phyloP scores from a whole-genome alignment of 2,113 vertebrate genomes.

The Halcyon malimbica region DNA sequence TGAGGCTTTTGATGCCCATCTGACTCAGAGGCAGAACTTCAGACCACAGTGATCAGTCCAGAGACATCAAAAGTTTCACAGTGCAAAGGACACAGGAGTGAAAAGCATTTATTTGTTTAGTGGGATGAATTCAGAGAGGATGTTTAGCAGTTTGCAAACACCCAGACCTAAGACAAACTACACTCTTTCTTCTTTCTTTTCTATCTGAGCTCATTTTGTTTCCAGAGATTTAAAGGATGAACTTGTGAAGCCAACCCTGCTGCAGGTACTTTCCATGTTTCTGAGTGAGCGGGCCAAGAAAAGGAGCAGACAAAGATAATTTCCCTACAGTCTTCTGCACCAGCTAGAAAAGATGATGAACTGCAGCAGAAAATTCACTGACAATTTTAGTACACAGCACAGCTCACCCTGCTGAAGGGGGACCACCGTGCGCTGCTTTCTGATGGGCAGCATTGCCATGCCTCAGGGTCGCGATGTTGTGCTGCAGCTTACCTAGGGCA shows the following conservation, averaged over 20 bases:
- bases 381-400: background rate
- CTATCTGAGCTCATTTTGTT: background rate
- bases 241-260: background rate
- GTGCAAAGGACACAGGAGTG: background rate
- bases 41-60: background rate
- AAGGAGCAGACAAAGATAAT: background rate
- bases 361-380: background rate
- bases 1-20: background rate
- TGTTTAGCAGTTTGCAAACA: background rate
- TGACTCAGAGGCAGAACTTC: constrained; percentile 12
- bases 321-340: background rate
- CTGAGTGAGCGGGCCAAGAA: background rate
- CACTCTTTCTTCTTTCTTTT: background rate
- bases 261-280: constrained; percentile 4
- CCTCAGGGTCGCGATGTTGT: rapidly evolving
- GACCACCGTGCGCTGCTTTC: background rate
- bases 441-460: background rate
- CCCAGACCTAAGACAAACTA: background rate
- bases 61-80: background rate
- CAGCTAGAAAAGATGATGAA: background rate
- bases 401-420: background rate
- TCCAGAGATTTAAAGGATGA: background rate
- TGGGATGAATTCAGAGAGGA: background rate
- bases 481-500: background rate
- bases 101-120: background rate